Percentiles rank a stretch among this genome's conserved stretches.
Evolutionary conservation across 2,797 vertebrate species (phyloP).

Genomic region (Onychomys leucogaster): DNA sequence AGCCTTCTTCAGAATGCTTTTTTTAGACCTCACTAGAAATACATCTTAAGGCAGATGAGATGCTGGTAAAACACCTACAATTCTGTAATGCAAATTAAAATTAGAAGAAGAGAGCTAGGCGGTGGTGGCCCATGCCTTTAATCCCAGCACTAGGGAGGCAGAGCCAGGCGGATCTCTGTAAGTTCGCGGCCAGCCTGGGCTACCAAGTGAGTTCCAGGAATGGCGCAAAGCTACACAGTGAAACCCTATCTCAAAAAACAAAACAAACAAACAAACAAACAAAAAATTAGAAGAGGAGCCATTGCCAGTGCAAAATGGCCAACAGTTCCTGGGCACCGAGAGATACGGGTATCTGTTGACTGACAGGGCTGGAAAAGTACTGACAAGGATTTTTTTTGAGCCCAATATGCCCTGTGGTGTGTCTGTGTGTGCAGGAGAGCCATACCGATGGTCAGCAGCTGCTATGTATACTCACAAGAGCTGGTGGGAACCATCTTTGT

Average conservation of each 20-base stretch:
- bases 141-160: no score
- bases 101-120: neutral
- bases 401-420: neutral
- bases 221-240: no score
- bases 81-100: neutral
- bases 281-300: slow-evolving; percentile 4
- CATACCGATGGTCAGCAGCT: neutral
- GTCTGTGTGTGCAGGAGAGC: neutral
- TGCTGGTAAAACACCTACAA: neutral
- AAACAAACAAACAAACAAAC: no score
- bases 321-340: neutral
- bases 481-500: neutral
- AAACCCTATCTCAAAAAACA: no score
- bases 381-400: neutral
- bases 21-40: neutral
- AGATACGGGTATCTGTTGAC: neutral
- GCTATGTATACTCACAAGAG: neutral
- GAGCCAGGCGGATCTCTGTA: no score
- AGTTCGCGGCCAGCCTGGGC: no score
- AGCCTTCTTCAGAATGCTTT: neutral
- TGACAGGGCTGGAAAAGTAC: neutral
- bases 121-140: no score
- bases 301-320: neutral
- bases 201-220: no score
- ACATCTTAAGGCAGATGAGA: neutral